Base-by-base conservation (phyloP, 1,140 invertebrate genomes). In the Drosophila lowei region DNA sequence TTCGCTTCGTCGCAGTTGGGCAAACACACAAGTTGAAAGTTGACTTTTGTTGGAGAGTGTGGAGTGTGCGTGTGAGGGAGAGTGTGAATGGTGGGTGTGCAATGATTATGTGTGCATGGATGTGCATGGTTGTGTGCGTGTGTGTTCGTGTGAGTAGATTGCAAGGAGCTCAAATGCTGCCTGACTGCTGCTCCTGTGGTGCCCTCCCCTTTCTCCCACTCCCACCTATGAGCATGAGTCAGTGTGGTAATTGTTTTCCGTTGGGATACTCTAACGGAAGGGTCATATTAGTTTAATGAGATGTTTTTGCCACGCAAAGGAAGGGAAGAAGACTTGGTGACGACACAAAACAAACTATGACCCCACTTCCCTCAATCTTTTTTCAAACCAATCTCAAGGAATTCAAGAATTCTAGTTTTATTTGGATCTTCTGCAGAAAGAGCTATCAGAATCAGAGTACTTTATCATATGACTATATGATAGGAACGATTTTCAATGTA, bases 1-100 rank as follows among this genome's bases (percentile, higher is more conserved):
- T 88, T 89, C 66, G 84, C 84, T 89, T 83, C 76, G 76, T 79
- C 64, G 84, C 84, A 77, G 71, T 88, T 85, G 77, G 64, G 80
- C 81, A 86, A 86, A 86, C 81, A 86, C 34, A 38, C 81, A 86
- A 88, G 78, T 88, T 86, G 71, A 72, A 74, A 84, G 72, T 64
- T 79, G 72, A 67, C 53, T 66, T 61, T 68, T 61, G 46, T 65
- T 64, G 49, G 59, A 52, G 59, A 65, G 55, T 78, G 56, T 63
- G 67, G 42, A 25, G 46, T 55, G 47, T 53, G 44, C 49, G 46
- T 63, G 60, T 57, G 34, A 42, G 47, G 41, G 21, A 42, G 47
- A 58, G 56, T 44, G 21, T 47, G 54, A 48, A 48, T 75, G 43
- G 30, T 67, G 66, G 64, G 55, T 43, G 63, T 68, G 53, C 52